Evolutionary conservation across 1,140 invertebrate genomes (phyloP), one percentile per base, ranked within the genome.

Genomic region (Cydia amplana): DNA sequence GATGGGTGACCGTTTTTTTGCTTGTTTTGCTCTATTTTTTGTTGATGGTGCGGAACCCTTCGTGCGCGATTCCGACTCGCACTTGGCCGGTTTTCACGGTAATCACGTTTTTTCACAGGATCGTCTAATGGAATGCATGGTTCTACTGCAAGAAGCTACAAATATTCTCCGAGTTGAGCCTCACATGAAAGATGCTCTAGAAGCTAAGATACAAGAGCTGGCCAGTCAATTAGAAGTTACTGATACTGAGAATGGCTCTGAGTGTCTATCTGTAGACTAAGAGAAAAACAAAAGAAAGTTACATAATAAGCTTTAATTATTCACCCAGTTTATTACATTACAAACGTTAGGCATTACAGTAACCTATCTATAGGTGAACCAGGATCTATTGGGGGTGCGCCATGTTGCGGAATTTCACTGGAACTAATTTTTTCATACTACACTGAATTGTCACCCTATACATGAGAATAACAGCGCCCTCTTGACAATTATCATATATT

Each of bases 91-190:
- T n/a, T n/a, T n/a, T n/a, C n/a, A n/a, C n/a, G n/a, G n/a, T n/a
- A n/a, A 46, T 46, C 43, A 16, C 10, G 60, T 60, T 73, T 65
- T 43, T 70, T 89, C 88, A 64, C 83, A 94, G 93, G 93, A 93
- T 75, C 86, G 92, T 77, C 73, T 94, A 72, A 91, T 87, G 84
- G 93, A 94, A 82, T 91, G 93, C 25, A 93, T 94, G 87, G 83
- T 82, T 5, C 74, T 94, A n/a, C 85, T 95, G 0, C 90, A 94
- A 85, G 93, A 94, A 85, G 94, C 94, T 3, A 87, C 93, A 0
- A 92, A 93, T 73, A 94, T 95, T 73, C 84, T 95, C 51, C 86
- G 85, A 82, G 85, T 93, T 5, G 94, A 95, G 78, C 93, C 94
- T 0, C 92, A 94, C 63, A 94, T 95, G 94, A 91, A 91, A 79